These are phyloP conservation scores for Antrozous pallidus DNA, from an alignment of 2,797 vertebrate species.

Conservation along the genomic window DNA sequence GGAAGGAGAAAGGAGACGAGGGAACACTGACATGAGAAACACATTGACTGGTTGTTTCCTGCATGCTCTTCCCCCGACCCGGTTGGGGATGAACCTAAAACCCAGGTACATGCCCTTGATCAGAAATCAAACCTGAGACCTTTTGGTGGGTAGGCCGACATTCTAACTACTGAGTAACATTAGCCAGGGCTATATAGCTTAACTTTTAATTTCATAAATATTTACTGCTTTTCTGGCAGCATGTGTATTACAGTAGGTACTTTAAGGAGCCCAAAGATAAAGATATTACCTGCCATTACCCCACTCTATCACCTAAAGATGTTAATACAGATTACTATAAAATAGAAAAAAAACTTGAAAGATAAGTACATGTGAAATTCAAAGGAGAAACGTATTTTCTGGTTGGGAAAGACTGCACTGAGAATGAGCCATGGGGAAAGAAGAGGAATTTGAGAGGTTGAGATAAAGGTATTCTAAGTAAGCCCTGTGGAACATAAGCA, in stretches of 20 bases:
- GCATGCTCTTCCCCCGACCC: too few relatives aligned
- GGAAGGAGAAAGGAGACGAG: neutral
- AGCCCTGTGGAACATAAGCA: neutral
- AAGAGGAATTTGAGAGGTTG: neutral
- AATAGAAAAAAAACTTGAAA: neutral
- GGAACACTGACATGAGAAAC: neutral
- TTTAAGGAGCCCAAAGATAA: neutral
- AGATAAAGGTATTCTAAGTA: neutral
- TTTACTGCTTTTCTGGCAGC: neutral
- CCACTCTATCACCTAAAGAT: neutral
- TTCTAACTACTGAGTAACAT: too few relatives aligned
- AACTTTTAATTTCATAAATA: constrained; percentile 33
- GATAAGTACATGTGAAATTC: neutral
- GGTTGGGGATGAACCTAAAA: too few relatives aligned
- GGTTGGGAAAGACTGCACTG: neutral
- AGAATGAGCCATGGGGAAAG: neutral
- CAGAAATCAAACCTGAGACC: too few relatives aligned
- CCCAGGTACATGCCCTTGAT: too few relatives aligned
- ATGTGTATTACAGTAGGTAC: neutral
- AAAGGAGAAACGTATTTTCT: constrained; percentile 4
- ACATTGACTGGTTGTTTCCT: neutral
- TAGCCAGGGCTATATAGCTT: neutral
- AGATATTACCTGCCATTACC: neutral
- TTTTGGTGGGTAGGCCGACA: too few relatives aligned
- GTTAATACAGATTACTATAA: neutral